These are phyloP conservation scores for Gryllus bimaculatus DNA, from an alignment of 1,140 invertebrate species.

Conservation along the genomic window DNA sequence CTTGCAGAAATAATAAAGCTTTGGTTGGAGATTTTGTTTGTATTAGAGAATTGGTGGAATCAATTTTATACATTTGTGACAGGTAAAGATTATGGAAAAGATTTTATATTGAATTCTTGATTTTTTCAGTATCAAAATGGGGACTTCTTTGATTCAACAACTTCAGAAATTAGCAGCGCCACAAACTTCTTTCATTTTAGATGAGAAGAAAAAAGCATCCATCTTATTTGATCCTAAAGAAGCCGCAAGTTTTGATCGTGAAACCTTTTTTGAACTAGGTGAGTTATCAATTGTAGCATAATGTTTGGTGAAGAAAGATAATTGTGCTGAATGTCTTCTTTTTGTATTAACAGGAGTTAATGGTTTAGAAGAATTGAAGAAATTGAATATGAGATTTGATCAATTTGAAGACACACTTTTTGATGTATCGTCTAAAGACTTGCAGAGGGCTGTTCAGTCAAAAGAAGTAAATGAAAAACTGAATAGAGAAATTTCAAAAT, in stretches of 20 bases:
- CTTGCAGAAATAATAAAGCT: no score
- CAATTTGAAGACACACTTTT: constrained; percentile 71
- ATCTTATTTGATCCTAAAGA: constrained; percentile 82
- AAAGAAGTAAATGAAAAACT: constrained; percentile 65
- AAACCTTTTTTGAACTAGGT: constrained; percentile 78
- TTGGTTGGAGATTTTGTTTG: no score
- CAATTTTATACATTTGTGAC: no score
- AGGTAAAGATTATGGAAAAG: no score
- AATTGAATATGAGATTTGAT: constrained; percentile 57
- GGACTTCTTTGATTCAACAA: constrained; percentile 74
- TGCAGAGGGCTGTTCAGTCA: constrained; percentile 71
- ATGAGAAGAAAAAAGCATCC: constrained; percentile 60
- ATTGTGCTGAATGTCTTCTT: background rate
- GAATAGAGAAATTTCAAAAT: constrained; percentile 65
- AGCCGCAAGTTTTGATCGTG: constrained; percentile 71
- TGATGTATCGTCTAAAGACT: constrained; percentile 54
- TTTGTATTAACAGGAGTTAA: constrained; percentile 39
- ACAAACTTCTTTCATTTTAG: constrained; percentile 58
- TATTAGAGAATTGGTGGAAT: no score
- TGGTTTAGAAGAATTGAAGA: constrained; percentile 72
- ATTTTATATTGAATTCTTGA: background rate
- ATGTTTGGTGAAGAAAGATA: background rate
- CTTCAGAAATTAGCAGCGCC: constrained; percentile 68
- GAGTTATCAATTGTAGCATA: constrained; percentile 24
- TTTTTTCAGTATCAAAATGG: constrained; percentile 14